A percentile compares a stretch with the other conserved stretches of the same genome.
phyloP scores from a whole-genome alignment of 2,113 vertebrate genomes.

The Caloenas nicobarica region DNA sequence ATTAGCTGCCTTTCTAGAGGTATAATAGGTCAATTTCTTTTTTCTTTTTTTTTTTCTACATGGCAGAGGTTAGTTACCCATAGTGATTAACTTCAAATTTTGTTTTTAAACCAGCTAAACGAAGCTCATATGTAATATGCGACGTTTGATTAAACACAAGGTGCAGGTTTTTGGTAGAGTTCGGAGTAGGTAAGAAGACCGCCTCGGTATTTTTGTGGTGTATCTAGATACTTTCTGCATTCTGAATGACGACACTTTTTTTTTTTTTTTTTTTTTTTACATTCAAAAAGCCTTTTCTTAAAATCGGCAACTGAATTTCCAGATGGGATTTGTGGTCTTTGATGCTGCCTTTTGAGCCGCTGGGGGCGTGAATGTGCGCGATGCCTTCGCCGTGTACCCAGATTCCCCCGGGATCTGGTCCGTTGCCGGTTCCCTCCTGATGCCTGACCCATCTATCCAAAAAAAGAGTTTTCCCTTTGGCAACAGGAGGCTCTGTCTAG shows the following conservation, averaged over 20 bases:
- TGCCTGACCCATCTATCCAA: not conserved
- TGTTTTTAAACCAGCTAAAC: not conserved
- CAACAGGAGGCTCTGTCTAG: not conserved
- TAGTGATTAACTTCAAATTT: not conserved
- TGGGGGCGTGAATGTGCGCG: fast-evolving
- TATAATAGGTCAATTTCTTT: not conserved
- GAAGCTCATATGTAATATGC: not conserved
- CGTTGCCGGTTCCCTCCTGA: not conserved
- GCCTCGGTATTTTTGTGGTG: not conserved
- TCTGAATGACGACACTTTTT: no score
- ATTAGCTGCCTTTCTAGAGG: conserved; percentile 35
- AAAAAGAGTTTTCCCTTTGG: not conserved
- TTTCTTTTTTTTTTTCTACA: not conserved
- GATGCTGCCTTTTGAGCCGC: not conserved
- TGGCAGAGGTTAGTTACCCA: not conserved
- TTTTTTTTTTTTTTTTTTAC: no score
- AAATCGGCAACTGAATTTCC: not conserved
- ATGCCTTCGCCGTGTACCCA: fast-evolving
- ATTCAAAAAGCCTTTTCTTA: no score
- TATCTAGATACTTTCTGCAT: not conserved
- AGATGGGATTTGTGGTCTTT: not conserved
- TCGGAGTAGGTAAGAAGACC: not conserved
- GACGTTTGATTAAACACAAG: not conserved
- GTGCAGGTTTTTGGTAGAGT: not conserved
- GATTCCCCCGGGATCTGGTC: not conserved